These are phyloP conservation scores for Anodontia alba DNA, from an alignment of 2,888 invertebrate genomes.

Conservation along the genomic window DNA sequence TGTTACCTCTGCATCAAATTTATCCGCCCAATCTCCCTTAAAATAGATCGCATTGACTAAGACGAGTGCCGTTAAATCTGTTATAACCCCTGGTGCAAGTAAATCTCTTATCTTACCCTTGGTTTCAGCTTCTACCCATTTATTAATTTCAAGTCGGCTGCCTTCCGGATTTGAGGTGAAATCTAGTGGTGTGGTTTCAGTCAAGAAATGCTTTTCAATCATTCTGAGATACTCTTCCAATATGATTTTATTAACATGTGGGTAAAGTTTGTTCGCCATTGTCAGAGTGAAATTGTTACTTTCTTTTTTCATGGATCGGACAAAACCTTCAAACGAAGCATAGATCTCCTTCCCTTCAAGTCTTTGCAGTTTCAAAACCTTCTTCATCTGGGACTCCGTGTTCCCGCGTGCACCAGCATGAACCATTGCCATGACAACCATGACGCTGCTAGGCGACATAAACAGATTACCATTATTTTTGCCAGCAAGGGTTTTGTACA, in stretches of 20 bases:
- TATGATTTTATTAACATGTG: constrained; percentile 61
- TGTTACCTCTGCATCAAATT: constrained; percentile 87
- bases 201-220: constrained; percentile 52
- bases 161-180: constrained; percentile 80
- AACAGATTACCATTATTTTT: constrained; percentile 71
- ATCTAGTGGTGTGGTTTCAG: constrained; percentile 79
- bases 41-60: constrained; percentile 86
- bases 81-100: constrained; percentile 86
- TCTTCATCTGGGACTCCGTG: constrained; percentile 80
- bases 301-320: constrained; percentile 50
- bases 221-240: constrained; percentile 66
- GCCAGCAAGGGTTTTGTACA: constrained; percentile 14
- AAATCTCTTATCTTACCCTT: constrained; percentile 93
- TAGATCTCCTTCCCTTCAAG: constrained; percentile 45
- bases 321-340: constrained; percentile 52
- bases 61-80: constrained; percentile 81
- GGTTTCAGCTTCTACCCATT: constrained; percentile 93
- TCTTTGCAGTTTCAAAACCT: constrained; percentile 59
- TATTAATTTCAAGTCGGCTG: constrained; percentile 88
- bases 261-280: constrained; percentile 78
- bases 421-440: constrained; percentile 84
- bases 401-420: constrained; percentile 83
- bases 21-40: constrained; percentile 84
- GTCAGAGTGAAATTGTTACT: constrained; percentile 65
- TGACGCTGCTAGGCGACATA: constrained; percentile 84